These are phyloP conservation scores for Penaeus chinensis DNA, from an alignment of 1,140 invertebrate species.

Conservation along the genomic window DNA sequence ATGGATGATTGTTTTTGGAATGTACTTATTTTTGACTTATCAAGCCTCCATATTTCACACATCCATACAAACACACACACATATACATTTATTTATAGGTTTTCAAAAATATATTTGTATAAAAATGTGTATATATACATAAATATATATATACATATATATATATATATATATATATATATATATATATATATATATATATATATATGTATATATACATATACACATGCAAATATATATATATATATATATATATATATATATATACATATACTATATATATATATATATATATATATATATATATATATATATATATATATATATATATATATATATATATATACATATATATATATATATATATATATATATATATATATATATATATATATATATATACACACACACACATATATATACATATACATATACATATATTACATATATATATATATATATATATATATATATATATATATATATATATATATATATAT, in stretches of 20 bases:
- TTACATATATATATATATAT: too few relatives aligned
- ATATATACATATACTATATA: too few relatives aligned
- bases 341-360: too few relatives aligned
- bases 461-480: not conserved
- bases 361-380: too few relatives aligned
- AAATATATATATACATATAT: slow-evolving; percentile 15
- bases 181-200: slow-evolving; percentile 19
- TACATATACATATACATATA: not conserved
- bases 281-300: too few relatives aligned
- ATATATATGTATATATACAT: slow-evolving; percentile 1
- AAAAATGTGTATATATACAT: not conserved
- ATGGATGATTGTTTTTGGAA: too few relatives aligned
- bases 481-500: too few relatives aligned
- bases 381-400: not conserved
- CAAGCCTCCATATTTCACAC: too few relatives aligned
- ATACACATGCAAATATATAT: too few relatives aligned
- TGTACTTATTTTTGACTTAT: too few relatives aligned
- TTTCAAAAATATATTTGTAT: slow-evolving; percentile 8
- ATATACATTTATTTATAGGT: slow-evolving; percentile 8
- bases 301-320: too few relatives aligned
- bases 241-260: not conserved
- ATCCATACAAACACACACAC: not conserved
- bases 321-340: not conserved
- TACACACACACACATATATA: slow-evolving; percentile 3
- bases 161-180: slow-evolving; percentile 15